phyloP scores from a whole-genome alignment of 2,113 vertebrate species.

The Macaca fascicularis region T2T-MFA8v1.1 NC_088385.1:114249001-114249500 shows the following conservation, averaged over 20 bases:
- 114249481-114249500: neutral
- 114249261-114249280: accelerated
- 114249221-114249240: neutral
- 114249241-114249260: accelerated
- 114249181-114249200: neutral
- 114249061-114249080: neutral
- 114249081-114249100: neutral
- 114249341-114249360: neutral
- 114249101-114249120: neutral
- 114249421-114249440: neutral
- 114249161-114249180: neutral
- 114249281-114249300: neutral
- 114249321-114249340: neutral
- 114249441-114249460: neutral
- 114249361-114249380: neutral
- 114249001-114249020: neutral
- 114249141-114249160: neutral
- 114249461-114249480: neutral
- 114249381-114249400: neutral
- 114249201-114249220: neutral
- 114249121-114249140: neutral
- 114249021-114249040: neutral
- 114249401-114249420: neutral
- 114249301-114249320: neutral
- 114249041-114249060: neutral